A percentile compares a stretch with the other conserved stretches of the same genome.
Evolutionary conservation across 2,113 vertebrate genomes (phyloP).

Genomic region (Cyrtonyx montezumae): DNA sequence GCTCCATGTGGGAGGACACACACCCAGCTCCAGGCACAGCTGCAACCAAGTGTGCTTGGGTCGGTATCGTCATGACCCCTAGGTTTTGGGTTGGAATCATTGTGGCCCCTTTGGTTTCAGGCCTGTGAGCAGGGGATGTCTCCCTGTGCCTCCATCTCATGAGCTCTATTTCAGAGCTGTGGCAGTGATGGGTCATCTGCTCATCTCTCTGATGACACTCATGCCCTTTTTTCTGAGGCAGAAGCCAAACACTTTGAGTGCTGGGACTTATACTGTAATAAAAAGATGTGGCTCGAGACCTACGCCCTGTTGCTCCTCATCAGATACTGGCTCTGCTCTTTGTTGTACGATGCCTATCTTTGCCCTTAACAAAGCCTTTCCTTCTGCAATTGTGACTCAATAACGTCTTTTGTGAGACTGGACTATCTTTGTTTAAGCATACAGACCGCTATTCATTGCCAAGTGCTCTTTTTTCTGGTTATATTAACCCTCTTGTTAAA

Average conservation of each 20-base stretch:
- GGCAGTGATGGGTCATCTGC: background rate
- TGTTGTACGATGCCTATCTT: background rate
- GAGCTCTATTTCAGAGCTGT: background rate
- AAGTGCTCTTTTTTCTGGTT: background rate
- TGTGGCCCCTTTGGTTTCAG: background rate
- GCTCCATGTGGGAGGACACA: background rate
- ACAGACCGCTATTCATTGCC: background rate
- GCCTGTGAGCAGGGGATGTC: background rate
- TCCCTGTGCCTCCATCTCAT: background rate
- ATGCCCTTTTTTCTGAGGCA: background rate
- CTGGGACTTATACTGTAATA: background rate
- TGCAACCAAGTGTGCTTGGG: background rate
- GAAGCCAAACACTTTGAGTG: background rate
- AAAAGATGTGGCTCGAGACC: background rate
- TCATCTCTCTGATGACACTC: background rate
- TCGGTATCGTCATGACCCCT: background rate
- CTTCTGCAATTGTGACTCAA: fast-evolving
- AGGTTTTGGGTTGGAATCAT: background rate
- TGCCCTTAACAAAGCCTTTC: background rate
- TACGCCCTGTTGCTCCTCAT: background rate
- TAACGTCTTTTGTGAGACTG: background rate
- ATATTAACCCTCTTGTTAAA: conserved; percentile 15
- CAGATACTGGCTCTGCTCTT: background rate
- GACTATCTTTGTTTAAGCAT: background rate
- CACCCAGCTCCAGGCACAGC: background rate